phyloP scores from a whole-genome alignment of 2,888 invertebrate species.

The Campaea margaritaria region DNA sequence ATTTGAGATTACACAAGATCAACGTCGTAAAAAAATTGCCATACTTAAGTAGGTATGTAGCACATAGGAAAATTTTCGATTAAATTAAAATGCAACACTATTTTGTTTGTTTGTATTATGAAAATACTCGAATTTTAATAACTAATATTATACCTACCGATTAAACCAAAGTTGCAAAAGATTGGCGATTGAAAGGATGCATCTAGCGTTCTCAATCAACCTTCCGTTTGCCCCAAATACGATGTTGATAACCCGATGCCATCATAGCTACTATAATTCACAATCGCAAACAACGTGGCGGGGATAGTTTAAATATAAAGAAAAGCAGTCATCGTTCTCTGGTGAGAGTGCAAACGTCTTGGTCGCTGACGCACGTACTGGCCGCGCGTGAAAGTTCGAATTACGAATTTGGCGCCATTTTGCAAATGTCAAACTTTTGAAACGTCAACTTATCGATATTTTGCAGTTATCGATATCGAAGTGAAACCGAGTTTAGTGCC shows the following conservation, averaged over 20 bases:
- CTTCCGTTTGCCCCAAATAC: constrained; percentile 58
- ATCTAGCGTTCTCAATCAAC: constrained; percentile 24
- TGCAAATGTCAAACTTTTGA: constrained; percentile 42
- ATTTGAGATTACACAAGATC: too few species aligned
- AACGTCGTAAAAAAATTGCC: too few species aligned
- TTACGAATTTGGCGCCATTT: constrained; percentile 61
- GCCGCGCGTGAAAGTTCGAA: constrained; percentile 56
- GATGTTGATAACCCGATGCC: constrained; percentile 64
- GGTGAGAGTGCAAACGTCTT: constrained; percentile 78
- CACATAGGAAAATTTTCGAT: too few species aligned
- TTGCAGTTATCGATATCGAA: constrained; percentile 35
- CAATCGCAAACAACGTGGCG: constrained; percentile 60
- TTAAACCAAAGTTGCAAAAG: background rate
- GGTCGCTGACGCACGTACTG: constrained; percentile 59
- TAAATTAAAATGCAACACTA: too few species aligned
- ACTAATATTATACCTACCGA: background rate
- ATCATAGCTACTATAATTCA: constrained; percentile 68
- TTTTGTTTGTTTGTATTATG: too few species aligned
- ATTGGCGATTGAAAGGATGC: constrained; percentile 8
- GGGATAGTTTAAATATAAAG: constrained; percentile 81
- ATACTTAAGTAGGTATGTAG: too few species aligned
- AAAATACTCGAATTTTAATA: too few species aligned
- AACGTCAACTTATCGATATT: constrained; percentile 35
- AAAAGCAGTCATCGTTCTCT: constrained; percentile 62
- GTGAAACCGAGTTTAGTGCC: constrained; percentile 44